Conservation (phyloP, 2,113 vertebrate genomes). For the Sorex araneus region DNA sequence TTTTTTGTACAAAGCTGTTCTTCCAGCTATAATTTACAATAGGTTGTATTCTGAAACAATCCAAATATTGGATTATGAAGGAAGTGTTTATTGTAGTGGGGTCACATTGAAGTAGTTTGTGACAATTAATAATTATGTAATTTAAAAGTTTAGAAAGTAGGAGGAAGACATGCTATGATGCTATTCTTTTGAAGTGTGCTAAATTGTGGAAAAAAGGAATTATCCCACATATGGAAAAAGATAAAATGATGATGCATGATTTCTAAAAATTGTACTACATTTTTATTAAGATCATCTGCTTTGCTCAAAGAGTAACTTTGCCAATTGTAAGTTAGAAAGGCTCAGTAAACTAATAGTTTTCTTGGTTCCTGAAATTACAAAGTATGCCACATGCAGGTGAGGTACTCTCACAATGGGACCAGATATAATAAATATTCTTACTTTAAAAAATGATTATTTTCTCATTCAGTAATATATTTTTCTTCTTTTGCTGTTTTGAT, state of each 20-base stretch:
- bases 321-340: neutral
- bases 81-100: neutral
- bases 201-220: constrained; percentile 20
- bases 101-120: neutral
- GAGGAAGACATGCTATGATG: neutral
- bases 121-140: constrained; percentile 27
- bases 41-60: constrained; percentile 17
- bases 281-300: constrained; percentile 22
- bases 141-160: constrained; percentile 1
- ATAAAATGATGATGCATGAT: constrained; percentile 8
- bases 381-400: neutral
- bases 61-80: neutral
- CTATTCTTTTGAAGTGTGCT: constrained; percentile 34
- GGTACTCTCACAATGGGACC: neutral
- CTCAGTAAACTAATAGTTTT: neutral
- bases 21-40: neutral
- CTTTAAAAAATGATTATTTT: neutral
- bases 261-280: neutral
- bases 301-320: neutral
- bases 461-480: too few relatives aligned
- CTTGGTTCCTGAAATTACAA: constrained; percentile 11
- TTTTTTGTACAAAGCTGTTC: neutral
- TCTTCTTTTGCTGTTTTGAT: too few relatives aligned
- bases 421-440: neutral
- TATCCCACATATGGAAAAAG: constrained; percentile 5